phyloP scores from a whole-genome alignment of 2,113 vertebrate genomes.

The Lepidothrix coronata region DNA sequence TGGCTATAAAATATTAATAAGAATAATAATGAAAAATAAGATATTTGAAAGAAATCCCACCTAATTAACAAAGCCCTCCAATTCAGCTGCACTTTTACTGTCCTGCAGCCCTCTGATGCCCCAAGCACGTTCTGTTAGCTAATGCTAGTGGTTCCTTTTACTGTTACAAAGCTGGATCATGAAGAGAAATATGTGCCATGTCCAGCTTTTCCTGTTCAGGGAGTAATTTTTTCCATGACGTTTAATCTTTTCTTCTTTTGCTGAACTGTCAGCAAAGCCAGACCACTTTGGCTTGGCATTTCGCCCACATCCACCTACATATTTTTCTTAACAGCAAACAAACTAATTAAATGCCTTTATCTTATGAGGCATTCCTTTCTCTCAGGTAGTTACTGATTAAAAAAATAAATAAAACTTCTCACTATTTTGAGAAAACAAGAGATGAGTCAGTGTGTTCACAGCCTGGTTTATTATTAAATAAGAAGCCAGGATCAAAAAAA shows the following conservation, averaged over 20 bases:
- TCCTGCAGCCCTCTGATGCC: background rate
- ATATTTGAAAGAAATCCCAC: background rate
- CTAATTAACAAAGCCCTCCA: background rate
- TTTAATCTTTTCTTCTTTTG: constrained; percentile 48
- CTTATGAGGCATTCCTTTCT: constrained; percentile 65
- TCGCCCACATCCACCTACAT: constrained; percentile 46
- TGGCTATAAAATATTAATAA: background rate
- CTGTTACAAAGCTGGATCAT: constrained; percentile 46
- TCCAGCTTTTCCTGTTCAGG: constrained; percentile 62
- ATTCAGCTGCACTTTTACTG: background rate
- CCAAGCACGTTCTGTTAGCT: background rate
- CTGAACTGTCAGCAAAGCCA: constrained; percentile 65
- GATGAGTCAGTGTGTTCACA: constrained; percentile 46
- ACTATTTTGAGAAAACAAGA: constrained; percentile 65
- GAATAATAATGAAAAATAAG: background rate
- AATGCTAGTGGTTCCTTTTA: constrained; percentile 51
- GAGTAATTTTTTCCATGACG: constrained; percentile 60
- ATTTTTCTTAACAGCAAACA: constrained; percentile 60
- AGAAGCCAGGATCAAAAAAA: constrained; percentile 31
- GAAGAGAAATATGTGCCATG: constrained; percentile 17
- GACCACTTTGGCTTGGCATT: constrained; percentile 53
- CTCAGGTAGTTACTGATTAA: constrained; percentile 60
- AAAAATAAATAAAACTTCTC: constrained; percentile 63
- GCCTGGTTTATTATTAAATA: constrained; percentile 57
- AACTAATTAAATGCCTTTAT: constrained; percentile 71